Percentiles rank a stretch among this genome's conserved stretches.
Conservation (phyloP, 2,888 invertebrate species). For the Drosophila meridionalis region DNA sequence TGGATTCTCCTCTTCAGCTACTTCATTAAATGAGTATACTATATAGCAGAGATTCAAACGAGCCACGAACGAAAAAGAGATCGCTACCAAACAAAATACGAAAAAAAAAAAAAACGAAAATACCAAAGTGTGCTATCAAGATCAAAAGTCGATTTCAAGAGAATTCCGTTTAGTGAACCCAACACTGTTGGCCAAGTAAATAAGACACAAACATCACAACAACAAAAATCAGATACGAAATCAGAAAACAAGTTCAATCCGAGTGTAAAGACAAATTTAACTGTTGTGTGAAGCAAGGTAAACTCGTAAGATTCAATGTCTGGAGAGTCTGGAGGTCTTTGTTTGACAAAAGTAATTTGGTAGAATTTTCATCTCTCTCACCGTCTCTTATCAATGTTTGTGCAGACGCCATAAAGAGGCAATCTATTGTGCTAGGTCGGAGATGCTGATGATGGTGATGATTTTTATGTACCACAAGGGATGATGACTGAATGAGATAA, state of each 20-base stretch:
- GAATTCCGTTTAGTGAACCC: constrained; percentile 61
- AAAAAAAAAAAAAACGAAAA: constrained; percentile 27
- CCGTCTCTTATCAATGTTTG: constrained; percentile 56
- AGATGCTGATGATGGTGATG: constrained; percentile 22
- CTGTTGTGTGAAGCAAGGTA: constrained; percentile 42
- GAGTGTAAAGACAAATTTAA: constrained; percentile 31
- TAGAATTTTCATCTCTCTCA: constrained; percentile 24
- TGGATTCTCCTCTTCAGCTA: neutral
- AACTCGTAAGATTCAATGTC: constrained; percentile 44
- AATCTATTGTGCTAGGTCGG: constrained; percentile 48
- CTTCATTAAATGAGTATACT: neutral
- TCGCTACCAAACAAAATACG: neutral
- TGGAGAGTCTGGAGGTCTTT: constrained; percentile 1
- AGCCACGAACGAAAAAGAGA: constrained; percentile 8
- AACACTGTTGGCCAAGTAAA: constrained; percentile 32
- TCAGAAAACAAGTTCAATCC: constrained; percentile 39
- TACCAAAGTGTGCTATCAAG: constrained; percentile 66
- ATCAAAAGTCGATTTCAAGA: constrained; percentile 67
- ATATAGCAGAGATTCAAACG: neutral
- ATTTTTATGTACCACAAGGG: constrained; percentile 7
- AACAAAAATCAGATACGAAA: constrained; percentile 19
- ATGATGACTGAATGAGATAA: constrained; percentile 5
- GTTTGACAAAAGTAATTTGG: constrained; percentile 32
- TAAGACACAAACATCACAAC: constrained; percentile 18
- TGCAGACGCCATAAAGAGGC: constrained; percentile 57